These are phyloP conservation scores for Dynastes hyllus DNA, from an alignment of 2,888 invertebrate genomes.

Conservation along the genomic window DNA sequence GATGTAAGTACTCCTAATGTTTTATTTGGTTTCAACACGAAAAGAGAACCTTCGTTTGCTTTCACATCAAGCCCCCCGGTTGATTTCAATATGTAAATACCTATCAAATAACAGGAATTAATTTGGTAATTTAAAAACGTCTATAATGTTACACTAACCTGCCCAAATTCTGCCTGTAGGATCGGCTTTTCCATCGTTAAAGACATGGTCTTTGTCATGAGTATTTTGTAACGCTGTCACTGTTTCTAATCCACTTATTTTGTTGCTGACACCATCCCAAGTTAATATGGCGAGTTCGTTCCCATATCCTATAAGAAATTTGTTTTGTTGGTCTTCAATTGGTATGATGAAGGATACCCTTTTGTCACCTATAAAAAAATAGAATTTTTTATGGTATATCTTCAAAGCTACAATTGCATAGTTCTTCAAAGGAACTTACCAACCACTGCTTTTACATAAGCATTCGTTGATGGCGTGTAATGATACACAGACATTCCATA, in stretches of 20 bases:
- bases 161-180: slow-evolving; percentile 81
- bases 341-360: slow-evolving; percentile 75
- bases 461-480: slow-evolving; percentile 68
- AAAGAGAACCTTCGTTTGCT: slow-evolving; percentile 42
- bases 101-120: neutral
- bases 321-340: slow-evolving; percentile 73
- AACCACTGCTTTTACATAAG: slow-evolving; percentile 52
- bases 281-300: slow-evolving; percentile 74
- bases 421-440: slow-evolving; percentile 21
- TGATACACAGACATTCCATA: slow-evolving; percentile 72
- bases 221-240: slow-evolving; percentile 75
- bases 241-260: slow-evolving; percentile 69
- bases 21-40: slow-evolving; percentile 41
- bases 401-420: neutral
- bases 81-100: neutral
- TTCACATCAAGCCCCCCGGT: neutral
- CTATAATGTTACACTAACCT: slow-evolving; percentile 25
- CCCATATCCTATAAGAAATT: slow-evolving; percentile 77
- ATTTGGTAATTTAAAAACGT: too few relatives aligned
- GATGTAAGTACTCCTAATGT: slow-evolving; percentile 57
- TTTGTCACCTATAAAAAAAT: slow-evolving; percentile 55
- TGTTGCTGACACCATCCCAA: slow-evolving; percentile 77
- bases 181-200: slow-evolving; percentile 85
- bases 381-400: neutral
- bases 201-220: slow-evolving; percentile 58